These are phyloP conservation scores for Toxotes jaculatrix DNA, from an alignment of 2,113 vertebrate species.

Conservation along the genomic window DNA sequence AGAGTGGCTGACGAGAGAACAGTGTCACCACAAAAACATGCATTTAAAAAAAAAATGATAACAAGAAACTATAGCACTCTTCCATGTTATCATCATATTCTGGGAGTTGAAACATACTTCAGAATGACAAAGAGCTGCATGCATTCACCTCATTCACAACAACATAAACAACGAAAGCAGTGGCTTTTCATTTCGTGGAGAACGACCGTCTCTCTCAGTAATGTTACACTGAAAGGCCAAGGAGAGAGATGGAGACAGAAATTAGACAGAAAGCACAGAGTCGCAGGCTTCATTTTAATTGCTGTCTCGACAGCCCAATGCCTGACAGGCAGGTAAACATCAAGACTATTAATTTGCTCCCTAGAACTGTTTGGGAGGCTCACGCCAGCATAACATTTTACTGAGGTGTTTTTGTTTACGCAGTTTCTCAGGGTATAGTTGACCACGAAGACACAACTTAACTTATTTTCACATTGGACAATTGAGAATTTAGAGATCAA, in stretches of 20 bases:
- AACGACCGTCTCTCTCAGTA: background rate
- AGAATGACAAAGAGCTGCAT: slow-evolving; percentile 10
- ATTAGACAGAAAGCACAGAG: slow-evolving; percentile 1
- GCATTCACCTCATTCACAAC: background rate
- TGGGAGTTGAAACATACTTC: slow-evolving; percentile 1
- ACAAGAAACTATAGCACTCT: background rate
- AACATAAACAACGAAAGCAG: background rate
- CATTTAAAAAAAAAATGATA: slow-evolving; percentile 13
- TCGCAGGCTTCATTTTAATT: slow-evolving; percentile 41
- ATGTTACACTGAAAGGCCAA: slow-evolving; percentile 17
- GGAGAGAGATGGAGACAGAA: background rate
- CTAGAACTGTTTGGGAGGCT: slow-evolving; percentile 6
- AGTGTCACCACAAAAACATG: slow-evolving; percentile 9
- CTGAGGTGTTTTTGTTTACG: slow-evolving; percentile 13
- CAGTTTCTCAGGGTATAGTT: background rate
- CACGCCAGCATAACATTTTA: background rate
- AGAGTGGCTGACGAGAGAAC: background rate
- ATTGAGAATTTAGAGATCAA: background rate
- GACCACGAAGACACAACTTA: background rate
- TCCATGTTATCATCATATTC: background rate
- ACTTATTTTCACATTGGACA: background rate
- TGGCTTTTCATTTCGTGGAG: background rate
- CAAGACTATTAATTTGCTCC: slow-evolving; percentile 36
- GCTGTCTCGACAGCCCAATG: slow-evolving; percentile 20
- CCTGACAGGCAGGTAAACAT: slow-evolving; percentile 50